These are phyloP conservation scores for Pagrus major DNA, from an alignment of 2,113 vertebrate species.

Conservation along the genomic window DNA sequence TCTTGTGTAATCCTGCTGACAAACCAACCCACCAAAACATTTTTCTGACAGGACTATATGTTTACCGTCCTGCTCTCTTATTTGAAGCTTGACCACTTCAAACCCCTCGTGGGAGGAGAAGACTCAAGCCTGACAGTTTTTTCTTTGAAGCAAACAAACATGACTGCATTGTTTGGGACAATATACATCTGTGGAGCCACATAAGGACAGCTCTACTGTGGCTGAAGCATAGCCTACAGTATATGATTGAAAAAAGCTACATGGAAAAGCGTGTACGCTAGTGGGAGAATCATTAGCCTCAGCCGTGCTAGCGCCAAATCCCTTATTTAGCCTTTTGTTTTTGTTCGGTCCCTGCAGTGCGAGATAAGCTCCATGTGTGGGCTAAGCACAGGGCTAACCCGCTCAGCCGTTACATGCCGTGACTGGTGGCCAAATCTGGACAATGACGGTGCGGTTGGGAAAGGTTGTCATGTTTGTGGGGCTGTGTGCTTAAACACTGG, in stretches of 20 bases:
- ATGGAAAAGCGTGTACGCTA: constrained; percentile 20
- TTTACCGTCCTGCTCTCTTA: too few species aligned
- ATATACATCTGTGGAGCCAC: constrained; percentile 5
- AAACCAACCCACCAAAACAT: too few species aligned
- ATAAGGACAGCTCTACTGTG: background rate
- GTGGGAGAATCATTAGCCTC: constrained; percentile 36
- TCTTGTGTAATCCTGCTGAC: too few species aligned
- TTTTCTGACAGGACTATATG: background rate
- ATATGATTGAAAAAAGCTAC: constrained; percentile 40
- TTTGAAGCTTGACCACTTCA: background rate
- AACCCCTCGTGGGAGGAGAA: background rate
- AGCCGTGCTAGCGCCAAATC: constrained; percentile 56
- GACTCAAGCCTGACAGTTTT: background rate
- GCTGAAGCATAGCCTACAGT: background rate
- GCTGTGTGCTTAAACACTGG: constrained; percentile 18
- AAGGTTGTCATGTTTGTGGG: constrained; percentile 2
- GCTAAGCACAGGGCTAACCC: constrained; percentile 55
- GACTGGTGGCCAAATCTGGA: constrained; percentile 56
- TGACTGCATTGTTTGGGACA: background rate
- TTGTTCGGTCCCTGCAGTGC: constrained; percentile 56
- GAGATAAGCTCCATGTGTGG: constrained; percentile 68
- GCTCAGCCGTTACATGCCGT: constrained; percentile 51
- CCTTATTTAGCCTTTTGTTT: constrained; percentile 67
- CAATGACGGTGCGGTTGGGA: constrained; percentile 43
- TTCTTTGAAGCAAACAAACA: background rate